phyloP scores from a whole-genome alignment of 92 coral and sea anemone genomes.

The Zoanthus sociatus region DNA sequence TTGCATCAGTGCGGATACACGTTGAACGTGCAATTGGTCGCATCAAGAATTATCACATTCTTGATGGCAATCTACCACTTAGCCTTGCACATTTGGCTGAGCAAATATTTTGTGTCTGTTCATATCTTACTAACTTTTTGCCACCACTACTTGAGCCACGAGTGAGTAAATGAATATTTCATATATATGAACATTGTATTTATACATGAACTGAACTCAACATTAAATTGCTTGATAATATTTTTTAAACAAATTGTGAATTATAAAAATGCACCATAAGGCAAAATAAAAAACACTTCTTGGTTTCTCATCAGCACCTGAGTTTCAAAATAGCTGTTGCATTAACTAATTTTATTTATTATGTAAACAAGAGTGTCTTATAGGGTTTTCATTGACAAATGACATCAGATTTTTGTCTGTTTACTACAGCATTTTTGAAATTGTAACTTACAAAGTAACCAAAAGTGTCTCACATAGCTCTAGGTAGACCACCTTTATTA shows the following conservation, averaged over 20 bases:
- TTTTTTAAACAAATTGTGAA: neutral
- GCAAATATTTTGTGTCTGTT: conserved; percentile 64
- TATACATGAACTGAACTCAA: neutral
- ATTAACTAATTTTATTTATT: neutral
- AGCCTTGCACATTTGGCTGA: conserved; percentile 69
- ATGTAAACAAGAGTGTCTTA: too few relatives aligned
- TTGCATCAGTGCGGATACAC: conserved; percentile 69
- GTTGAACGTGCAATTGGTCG: conserved; percentile 71
- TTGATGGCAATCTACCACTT: conserved; percentile 64
- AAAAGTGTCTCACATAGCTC: too few relatives aligned
- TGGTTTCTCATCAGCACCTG: too few relatives aligned
- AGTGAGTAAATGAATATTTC: conserved; percentile 8
- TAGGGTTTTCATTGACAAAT: too few relatives aligned
- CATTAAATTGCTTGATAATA: neutral
- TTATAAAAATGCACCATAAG: neutral
- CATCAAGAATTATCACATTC: conserved; percentile 67
- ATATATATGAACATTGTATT: neutral
- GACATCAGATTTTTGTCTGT: too few relatives aligned
- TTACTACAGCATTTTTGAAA: too few relatives aligned
- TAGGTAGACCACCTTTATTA: too few relatives aligned
- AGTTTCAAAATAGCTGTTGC: neutral
- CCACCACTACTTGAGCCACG: conserved; percentile 51
- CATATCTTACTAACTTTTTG: conserved; percentile 32
- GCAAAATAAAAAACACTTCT: too few relatives aligned
- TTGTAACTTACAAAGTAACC: too few relatives aligned